Conservation (phyloP, 2,888 invertebrate genomes). For the Chironomus tentans region DNA sequence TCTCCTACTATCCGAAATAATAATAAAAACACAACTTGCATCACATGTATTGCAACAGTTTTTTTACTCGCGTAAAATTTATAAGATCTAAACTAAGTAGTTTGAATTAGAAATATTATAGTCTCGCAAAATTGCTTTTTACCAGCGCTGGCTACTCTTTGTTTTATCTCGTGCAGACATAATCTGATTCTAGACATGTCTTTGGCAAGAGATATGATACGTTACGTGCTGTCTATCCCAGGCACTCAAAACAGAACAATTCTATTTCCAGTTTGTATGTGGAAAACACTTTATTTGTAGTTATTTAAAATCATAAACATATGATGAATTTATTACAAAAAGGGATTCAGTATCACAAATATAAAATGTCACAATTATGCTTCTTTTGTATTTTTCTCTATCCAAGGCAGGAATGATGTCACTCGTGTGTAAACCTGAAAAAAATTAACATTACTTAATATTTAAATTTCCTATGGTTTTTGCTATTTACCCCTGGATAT, state of each 20-base stretch:
- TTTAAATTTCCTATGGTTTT: no score
- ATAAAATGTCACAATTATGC: not conserved
- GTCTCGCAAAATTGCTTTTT: no score
- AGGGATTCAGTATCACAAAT: not conserved
- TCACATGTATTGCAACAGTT: not conserved
- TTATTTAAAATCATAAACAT: not conserved
- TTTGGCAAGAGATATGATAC: no score
- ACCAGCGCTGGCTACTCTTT: no score
- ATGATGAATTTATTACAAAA: not conserved
- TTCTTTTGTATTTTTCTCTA: conserved; percentile 69
- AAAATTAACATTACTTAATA: not conserved
- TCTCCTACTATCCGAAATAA: conserved; percentile 21
- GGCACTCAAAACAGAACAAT: no score
- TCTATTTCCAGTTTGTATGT: no score
- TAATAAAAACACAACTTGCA: conserved; percentile 13
- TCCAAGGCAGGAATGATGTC: conserved; percentile 76
- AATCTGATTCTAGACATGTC: no score
- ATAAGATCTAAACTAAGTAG: not conserved
- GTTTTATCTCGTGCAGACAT: no score
- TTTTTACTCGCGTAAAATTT: not conserved
- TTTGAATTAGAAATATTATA: no score
- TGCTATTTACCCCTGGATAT: conserved; percentile 56
- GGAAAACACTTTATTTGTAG: no score
- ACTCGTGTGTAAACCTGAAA: conserved; percentile 78
- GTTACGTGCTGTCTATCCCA: no score